Evolutionary conservation across 2,113 vertebrate genomes (phyloP), one percentile per base, ranked within the genome.

Genomic region (Camelus bactrianus): DNA sequence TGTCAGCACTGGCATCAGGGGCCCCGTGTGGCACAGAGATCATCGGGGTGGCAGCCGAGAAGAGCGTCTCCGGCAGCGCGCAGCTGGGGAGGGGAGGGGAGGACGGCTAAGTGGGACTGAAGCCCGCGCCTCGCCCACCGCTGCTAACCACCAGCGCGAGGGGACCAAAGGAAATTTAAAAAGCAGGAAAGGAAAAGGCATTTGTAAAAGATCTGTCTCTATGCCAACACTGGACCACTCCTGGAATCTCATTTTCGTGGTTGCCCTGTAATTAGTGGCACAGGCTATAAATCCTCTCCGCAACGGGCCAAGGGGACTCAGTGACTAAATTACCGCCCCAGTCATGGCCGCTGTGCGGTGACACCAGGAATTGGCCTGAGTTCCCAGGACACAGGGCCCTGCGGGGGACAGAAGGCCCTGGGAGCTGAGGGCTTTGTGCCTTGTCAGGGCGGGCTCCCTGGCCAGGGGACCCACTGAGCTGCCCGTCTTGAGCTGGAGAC

Each of bases 1-100:
- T 96, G 97, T 97, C 96, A 97, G 94, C 91, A 65, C 89, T 89
- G 48, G 69, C 73, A 28, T 64, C 86, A 22, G 84, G 87, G 87
- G 62, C 84, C 85, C 92, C 0, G 10, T 15, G 79, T 65, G 62
- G 76, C 84, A 32, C 72, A 8, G 77, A 60, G 76, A 69, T 93
- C 76, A 4, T 95, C 96, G 92, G 65, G 79, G 92, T n/a, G 20
- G 83, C 64, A 94, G 52, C 90, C 0, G 0, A 65, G 82, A 72
- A 90, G 91, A 58, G 9, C 0, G 10, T 91, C 73, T 85, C 50
- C 54, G 60, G 81, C 79, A 80, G 54, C 64, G 38, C 4, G 13
- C 3, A 76, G 81, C 19, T 30, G 13, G 19, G 35, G 50, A 30
- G 35, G 79, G 26, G 42, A 95, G 24, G 77, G 16, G 30, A 91